These are phyloP conservation scores for Cheilosia impressa DNA, from an alignment of 2,888 invertebrate species.

Conservation along the genomic window DNA sequence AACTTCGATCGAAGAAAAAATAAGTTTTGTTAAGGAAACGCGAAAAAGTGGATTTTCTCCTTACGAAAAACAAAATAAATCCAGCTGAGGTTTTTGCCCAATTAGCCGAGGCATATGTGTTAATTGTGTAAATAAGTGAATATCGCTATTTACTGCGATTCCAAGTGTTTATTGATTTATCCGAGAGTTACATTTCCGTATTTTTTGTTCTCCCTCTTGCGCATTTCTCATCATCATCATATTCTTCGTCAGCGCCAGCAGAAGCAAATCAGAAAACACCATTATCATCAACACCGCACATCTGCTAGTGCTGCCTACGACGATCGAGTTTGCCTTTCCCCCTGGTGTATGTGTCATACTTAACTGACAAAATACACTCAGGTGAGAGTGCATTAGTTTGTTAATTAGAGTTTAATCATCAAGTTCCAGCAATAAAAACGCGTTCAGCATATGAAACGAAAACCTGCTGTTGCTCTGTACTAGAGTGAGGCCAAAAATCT, in stretches of 20 bases:
- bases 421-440: constrained; percentile 18
- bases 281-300: constrained; percentile 37
- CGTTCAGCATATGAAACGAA: constrained; percentile 13
- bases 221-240: constrained; percentile 33
- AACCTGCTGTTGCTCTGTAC: constrained; percentile 16
- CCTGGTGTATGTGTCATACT: constrained; percentile 70
- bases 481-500: constrained; percentile 22
- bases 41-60: constrained; percentile 22
- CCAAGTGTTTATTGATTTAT: constrained; percentile 69
- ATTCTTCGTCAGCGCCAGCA: background rate
- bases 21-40: constrained; percentile 40
- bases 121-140: constrained; percentile 30
- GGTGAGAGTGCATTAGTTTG: constrained; percentile 71
- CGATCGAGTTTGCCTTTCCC: constrained; percentile 45
- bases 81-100: background rate
- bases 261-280: constrained; percentile 11
- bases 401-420: constrained; percentile 71
- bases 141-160: constrained; percentile 21
- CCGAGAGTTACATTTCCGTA: constrained; percentile 55
- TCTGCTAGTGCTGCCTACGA: constrained; percentile 43
- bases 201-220: constrained; percentile 51
- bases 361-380: constrained; percentile 42
- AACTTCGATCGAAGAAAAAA: constrained; percentile 61
- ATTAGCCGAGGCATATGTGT: background rate
- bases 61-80: background rate